These are phyloP conservation scores for Siniperca scherzeri DNA, from an alignment of 2,797 vertebrate species.

Conservation along the genomic window DNA sequence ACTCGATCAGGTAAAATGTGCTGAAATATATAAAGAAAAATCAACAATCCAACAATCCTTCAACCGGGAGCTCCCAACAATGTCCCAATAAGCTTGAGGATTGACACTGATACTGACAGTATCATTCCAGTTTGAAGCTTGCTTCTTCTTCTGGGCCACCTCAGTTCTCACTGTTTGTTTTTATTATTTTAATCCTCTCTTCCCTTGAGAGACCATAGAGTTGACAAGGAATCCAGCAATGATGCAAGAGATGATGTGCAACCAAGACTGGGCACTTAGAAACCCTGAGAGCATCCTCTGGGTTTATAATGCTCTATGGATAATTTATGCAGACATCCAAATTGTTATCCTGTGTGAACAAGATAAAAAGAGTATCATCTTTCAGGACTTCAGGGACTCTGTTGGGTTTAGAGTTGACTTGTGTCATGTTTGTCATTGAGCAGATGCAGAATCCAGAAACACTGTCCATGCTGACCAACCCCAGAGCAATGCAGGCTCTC, in stretches of 20 bases:
- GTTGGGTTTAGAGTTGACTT: neutral
- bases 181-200: neutral
- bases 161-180: neutral
- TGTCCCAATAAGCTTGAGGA: neutral
- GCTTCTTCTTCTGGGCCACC: neutral
- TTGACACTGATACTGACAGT: too few species aligned
- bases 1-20: neutral
- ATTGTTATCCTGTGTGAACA: neutral
- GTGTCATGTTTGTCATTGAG: conserved; percentile 8
- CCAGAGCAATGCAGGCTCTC: conserved; percentile 93
- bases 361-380: neutral
- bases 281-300: conserved; percentile 15
- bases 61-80: neutral
- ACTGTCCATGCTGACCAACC: conserved; percentile 92
- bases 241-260: neutral
- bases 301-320: neutral
- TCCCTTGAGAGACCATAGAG: neutral
- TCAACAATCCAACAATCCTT: neutral
- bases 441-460: conserved; percentile 92
- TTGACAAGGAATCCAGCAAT: neutral
- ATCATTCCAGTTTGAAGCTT: neutral
- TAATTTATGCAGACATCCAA: neutral
- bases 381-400: neutral
- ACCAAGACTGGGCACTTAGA: neutral
- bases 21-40: neutral